Evolutionary conservation across 2,888 invertebrate species (phyloP), one percentile per base, ranked within the genome.

Genomic region (Linnaemya vulpina): DNA sequence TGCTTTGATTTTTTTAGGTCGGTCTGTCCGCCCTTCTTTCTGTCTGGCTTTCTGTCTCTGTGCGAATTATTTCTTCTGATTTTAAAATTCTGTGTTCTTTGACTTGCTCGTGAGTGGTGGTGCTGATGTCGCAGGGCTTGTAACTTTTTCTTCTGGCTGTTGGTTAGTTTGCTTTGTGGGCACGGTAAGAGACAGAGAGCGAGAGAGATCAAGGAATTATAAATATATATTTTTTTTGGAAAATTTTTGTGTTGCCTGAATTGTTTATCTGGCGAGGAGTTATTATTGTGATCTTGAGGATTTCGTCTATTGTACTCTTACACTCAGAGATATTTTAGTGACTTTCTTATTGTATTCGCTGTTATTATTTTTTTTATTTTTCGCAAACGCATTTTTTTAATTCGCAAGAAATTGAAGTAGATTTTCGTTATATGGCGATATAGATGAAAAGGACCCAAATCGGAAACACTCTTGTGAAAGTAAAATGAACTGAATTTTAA

Each of bases 101-200:
- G 49, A 15, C 22, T 55, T 55, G 38, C 58, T 82, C 82, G 65
- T 82, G 76, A 82, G 76, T 49, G 51, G 76, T 49, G 51, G 58
- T 20, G 71, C 65, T 71, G 63, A 71, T 82, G 82, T 76, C 65
- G 63, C 49, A 63, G 71, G 58, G 65, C 63, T 76, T 71, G 76
- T 76, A 58, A 51, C 25, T 58, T 30, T n/a, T 40, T 63, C 58
- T 20, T 60, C 10, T 46, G 55, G 25, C 13, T 55, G 30, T 65
- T 35, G 20, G 9, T 13, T 35, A 35, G 46, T 25, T 49, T 30
- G 13, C 38, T 17, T 30, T 30, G 30, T 2, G 30, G 30, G 30
- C 3, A 5, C 2, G 30, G 30, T 2, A 30, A 30, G 30, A n/a
- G n/a, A n/a, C n/a, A n/a, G n/a, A n/a, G n/a, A n/a, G n/a, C n/a